Conservation (phyloP, 2,888 invertebrate species). For the Campoplex capitator region DNA sequence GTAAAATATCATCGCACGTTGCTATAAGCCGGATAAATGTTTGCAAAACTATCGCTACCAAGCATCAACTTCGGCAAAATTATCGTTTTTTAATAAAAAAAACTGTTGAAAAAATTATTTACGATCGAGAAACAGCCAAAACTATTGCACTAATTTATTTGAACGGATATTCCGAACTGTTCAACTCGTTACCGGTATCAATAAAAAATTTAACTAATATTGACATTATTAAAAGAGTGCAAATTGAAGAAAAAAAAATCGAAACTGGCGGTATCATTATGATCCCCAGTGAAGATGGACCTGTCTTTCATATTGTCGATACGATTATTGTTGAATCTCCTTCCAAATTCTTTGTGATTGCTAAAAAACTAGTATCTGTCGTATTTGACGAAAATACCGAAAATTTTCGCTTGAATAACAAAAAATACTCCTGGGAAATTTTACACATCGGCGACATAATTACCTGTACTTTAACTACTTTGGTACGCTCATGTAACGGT, state of each 20-base stretch:
- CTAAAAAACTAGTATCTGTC: neutral
- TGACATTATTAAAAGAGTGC: neutral
- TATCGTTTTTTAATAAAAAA: constrained; percentile 3
- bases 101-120: neutral
- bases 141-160: neutral
- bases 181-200: neutral
- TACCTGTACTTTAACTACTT: too few species aligned
- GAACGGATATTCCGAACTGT: neutral
- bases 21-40: constrained; percentile 33
- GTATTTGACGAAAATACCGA: too few species aligned
- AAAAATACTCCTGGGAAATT: too few species aligned
- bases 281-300: too few species aligned
- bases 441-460: too few species aligned
- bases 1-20: constrained; percentile 26
- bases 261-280: too few species aligned
- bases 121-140: neutral
- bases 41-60: neutral
- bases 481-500: too few species aligned
- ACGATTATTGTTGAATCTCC: too few species aligned
- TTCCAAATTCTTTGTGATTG: too few species aligned
- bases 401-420: too few species aligned
- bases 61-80: constrained; percentile 2
- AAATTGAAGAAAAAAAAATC: too few species aligned
- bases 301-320: too few species aligned
- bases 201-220: neutral